Evolutionary conservation across 2,113 vertebrate species (phyloP), one percentile per base, ranked within the genome.

Genomic region (Myrmophylax atrothorax): DNA sequence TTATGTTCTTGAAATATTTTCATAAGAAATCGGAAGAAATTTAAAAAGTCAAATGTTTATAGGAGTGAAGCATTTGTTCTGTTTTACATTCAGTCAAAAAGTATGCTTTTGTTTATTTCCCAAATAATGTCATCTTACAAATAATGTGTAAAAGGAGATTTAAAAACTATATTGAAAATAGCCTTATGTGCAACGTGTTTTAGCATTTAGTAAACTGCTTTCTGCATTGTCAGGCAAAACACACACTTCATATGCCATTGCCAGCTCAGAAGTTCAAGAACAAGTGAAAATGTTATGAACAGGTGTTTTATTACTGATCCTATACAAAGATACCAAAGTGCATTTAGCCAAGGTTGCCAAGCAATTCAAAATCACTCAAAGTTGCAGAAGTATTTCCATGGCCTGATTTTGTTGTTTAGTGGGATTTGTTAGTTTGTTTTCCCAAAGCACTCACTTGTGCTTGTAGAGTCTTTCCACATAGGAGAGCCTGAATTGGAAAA

Each of bases 241-340:
- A 89, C 62, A 55, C 12, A 35, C 20, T 93, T 75, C 66, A 59
- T 37, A 40, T 72, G 37, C 64, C 44, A 49, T n/a, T 89, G 52
- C 38, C 80, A 94, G 56, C 66, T 87, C 69, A 53, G 47, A 89
- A 86, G 92, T 73, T 96, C 94, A 97, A 91, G 80, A 93, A 63
- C 53, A 87, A 84, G n/a, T 82, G 44, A 76, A 84, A 90, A 58
- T 72, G 17, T 64, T 92, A 38, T 0, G 19, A 87, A 78, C 3
- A 2, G 2, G 29, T 10, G 62, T 59, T 70, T 83, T 79, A 7
- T 86, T 76, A 59, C 38, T 64, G 38, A 52, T 93, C n/a, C 33
- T 64, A 5, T 20, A 38, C 77, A 77, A 78, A 78, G 37, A 68
- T 35, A 84, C 12, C 5, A 26, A 90, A 81, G 52, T 47, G 12